A percentile compares a stretch with the other conserved stretches of the same genome.
Conservation (phyloP, 2,797 vertebrate species). For the Gorsachius magnificus region DNA sequence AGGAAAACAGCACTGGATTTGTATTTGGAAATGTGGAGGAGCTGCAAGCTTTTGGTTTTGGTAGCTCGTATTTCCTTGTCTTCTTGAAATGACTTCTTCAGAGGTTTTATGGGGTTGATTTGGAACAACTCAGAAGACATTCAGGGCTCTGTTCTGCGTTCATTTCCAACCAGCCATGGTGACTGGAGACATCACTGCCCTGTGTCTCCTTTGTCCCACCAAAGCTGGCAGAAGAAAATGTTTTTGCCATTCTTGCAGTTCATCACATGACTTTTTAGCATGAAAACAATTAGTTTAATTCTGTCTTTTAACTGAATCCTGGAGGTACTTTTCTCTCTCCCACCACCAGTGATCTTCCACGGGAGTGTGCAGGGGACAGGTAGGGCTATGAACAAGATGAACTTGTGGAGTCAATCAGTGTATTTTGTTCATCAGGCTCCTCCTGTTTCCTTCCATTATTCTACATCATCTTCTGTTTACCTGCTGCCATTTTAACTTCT, state of each 20-base stretch:
- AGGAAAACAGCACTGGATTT: background rate
- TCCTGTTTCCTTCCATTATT: background rate
- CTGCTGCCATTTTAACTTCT: background rate
- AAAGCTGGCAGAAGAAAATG: background rate
- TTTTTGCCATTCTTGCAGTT: background rate
- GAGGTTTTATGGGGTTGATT: background rate
- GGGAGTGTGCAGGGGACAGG: background rate
- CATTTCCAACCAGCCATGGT: background rate
- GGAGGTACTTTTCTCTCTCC: background rate
- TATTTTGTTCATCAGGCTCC: background rate
- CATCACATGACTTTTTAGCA: fast-evolving
- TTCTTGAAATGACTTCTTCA: background rate
- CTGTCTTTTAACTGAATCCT: background rate
- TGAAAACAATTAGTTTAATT: background rate
- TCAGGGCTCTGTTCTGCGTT: background rate
- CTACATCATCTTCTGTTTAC: background rate
- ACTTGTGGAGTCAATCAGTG: background rate
- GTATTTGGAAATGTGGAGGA: background rate
- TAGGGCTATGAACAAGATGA: background rate
- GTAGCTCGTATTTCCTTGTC: background rate
- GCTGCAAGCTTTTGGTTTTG: background rate
- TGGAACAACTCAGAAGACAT: background rate
- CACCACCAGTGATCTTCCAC: background rate
- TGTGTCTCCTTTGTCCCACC: background rate
- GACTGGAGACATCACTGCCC: background rate